Evolutionary conservation across 1,140 invertebrate genomes (phyloP).

Genomic region (Ips typographus): DNA sequence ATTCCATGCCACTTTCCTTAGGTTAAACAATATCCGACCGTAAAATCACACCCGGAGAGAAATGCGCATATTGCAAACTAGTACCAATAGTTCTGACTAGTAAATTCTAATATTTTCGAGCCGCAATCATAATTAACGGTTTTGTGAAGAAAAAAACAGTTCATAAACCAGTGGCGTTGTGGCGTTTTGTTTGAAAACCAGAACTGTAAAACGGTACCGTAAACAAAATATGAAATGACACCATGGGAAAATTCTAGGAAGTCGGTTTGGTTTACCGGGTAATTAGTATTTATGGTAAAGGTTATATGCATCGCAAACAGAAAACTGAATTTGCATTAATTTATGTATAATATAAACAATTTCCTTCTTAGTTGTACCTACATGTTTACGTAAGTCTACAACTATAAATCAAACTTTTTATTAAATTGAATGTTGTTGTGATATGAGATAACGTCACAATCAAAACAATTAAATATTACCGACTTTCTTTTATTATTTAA

Average conservation of each 20-base stretch:
- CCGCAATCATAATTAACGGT: neutral
- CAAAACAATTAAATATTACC: too few species aligned
- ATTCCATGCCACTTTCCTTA: neutral
- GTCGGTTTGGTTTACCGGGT: neutral
- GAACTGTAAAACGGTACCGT: too few species aligned
- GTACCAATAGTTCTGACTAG: neutral
- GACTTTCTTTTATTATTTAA: too few species aligned
- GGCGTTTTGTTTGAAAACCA: neutral
- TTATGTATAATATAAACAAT: neutral
- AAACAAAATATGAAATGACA: neutral
- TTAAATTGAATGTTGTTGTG: too few species aligned
- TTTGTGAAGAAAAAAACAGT: neutral
- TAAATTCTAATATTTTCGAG: neutral
- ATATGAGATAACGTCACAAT: too few species aligned
- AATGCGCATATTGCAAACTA: neutral
- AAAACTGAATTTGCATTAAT: neutral
- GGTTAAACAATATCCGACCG: neutral
- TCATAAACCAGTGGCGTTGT: neutral
- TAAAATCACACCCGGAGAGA: neutral
- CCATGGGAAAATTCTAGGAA: neutral
- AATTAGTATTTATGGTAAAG: neutral
- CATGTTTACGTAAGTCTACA: too few species aligned
- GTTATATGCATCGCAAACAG: neutral
- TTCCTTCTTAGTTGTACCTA: too few species aligned
- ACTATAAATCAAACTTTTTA: too few species aligned